Evolutionary conservation across 2,113 vertebrate genomes (phyloP).

Genomic region (Leucoraja erinaceus): DNA sequence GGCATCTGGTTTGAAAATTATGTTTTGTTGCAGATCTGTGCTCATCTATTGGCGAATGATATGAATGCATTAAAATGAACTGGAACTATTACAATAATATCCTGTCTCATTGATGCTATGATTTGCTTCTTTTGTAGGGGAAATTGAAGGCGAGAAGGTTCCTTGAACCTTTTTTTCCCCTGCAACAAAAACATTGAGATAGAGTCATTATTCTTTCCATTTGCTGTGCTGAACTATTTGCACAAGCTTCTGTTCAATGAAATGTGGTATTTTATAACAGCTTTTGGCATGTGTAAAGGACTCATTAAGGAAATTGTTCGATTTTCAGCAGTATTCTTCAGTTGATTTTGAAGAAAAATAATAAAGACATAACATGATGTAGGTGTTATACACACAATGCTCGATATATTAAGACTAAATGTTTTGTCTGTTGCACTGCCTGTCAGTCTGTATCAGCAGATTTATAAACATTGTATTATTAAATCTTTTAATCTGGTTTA

Average conservation of each 20-base stretch:
- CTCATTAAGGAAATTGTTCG: not conserved
- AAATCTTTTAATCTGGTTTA: not conserved
- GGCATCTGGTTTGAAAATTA: not conserved
- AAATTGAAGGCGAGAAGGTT: not conserved
- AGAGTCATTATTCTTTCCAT: not conserved
- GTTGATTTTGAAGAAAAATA: not conserved
- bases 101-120: not conserved
- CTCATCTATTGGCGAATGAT: not conserved
- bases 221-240: not conserved
- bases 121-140: not conserved
- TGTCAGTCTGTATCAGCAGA: not conserved
- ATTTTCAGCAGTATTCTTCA: not conserved
- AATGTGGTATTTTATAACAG: not conserved
- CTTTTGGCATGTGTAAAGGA: not conserved
- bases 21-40: not conserved
- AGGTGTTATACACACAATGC: not conserved
- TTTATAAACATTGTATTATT: not conserved
- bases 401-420: not conserved
- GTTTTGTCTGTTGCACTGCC: not conserved
- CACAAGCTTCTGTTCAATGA: not conserved
- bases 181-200: not conserved
- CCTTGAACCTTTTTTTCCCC: not conserved
- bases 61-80: not conserved
- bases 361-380: not conserved
- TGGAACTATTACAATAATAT: not conserved